Conservation (phyloP, 2,797 vertebrate species). For the Smutsia gigantea region DNA sequence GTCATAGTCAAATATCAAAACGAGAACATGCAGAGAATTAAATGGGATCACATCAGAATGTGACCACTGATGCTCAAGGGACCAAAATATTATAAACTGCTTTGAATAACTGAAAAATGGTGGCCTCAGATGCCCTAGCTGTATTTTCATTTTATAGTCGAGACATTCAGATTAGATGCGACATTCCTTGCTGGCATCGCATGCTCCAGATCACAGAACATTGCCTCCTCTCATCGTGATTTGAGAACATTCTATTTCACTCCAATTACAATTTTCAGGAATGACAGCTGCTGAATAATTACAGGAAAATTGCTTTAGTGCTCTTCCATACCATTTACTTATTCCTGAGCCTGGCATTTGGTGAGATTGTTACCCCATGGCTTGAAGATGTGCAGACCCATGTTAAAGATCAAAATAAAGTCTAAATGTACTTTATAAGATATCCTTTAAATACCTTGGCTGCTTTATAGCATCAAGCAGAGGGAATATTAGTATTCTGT, state of each 20-base stretch:
- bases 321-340: constrained; percentile 55
- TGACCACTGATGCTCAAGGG: neutral
- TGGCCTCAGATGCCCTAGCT: neutral
- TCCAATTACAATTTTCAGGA: constrained; percentile 64
- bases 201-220: constrained; percentile 50
- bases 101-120: constrained; percentile 9
- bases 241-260: constrained; percentile 63
- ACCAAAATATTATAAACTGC: constrained; percentile 18
- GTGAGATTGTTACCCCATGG: constrained; percentile 18
- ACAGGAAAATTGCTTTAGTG: constrained; percentile 55
- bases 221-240: constrained; percentile 40
- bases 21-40: neutral
- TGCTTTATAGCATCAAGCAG: neutral
- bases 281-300: constrained; percentile 72
- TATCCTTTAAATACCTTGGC: constrained; percentile 21
- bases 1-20: neutral
- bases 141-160: constrained; percentile 33
- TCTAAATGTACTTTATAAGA: neutral
- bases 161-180: constrained; percentile 41
- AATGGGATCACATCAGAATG: neutral
- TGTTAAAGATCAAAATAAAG: constrained; percentile 33
- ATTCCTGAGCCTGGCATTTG: neutral
- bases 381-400: neutral
- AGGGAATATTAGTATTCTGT: neutral
- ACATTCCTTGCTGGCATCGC: constrained; percentile 7